phyloP scores from a whole-genome alignment of 64 coral and sea anemone genomes.

The Porites lutea region DNA sequence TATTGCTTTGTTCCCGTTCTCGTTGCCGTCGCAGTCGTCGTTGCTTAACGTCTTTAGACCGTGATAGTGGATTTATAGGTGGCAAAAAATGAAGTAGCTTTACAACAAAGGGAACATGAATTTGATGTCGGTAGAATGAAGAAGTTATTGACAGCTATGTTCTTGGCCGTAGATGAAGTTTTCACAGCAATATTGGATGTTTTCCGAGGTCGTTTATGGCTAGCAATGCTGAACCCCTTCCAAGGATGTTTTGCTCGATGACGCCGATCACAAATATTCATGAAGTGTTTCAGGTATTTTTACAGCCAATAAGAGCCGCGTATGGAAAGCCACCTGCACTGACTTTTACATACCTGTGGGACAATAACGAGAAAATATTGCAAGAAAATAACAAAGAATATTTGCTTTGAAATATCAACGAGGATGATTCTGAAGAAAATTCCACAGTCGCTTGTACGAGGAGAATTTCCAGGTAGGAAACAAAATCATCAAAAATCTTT shows the following conservation, averaged over 20 bases:
- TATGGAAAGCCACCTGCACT: slow-evolving; percentile 31
- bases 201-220: background rate
- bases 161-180: background rate
- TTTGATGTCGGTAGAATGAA: no score
- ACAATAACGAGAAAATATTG: slow-evolving; percentile 18
- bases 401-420: background rate
- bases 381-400: background rate
- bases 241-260: background rate
- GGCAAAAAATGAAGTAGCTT: no score
- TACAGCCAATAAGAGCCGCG: background rate
- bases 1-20: no score
- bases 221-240: background rate
- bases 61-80: no score
- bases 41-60: no score
- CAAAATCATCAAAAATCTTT: no score
- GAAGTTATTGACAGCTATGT: background rate
- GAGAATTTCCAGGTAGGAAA: background rate
- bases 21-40: no score
- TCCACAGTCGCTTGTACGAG: no score
- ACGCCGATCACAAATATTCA: slow-evolving; percentile 12
- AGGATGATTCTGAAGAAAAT: background rate
- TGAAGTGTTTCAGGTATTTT: background rate
- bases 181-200: background rate
- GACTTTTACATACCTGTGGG: slow-evolving; percentile 7
- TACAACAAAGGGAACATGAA: no score